A percentile compares a stretch with the other conserved stretches of the same genome.
Conservation (phyloP, 30 jellyfish, hydroid and myxozoan species). For the Aurelia aurita complex sp. Pacific region DNA sequence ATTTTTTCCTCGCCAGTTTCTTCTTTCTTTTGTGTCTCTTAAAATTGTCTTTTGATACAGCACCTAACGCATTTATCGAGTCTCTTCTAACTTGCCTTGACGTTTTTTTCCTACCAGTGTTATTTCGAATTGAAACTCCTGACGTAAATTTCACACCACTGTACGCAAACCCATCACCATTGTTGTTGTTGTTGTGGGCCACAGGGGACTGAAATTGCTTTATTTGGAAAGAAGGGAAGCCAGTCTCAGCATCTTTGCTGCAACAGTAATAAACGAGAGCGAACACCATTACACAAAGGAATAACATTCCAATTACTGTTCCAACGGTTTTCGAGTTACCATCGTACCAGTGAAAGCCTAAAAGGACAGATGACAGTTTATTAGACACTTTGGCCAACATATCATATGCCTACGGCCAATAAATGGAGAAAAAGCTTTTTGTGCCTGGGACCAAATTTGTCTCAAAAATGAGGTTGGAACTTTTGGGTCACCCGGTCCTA, state of each 20-base stretch:
- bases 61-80: constrained; percentile 31
- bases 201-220: neutral
- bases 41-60: constrained; percentile 5
- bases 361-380: neutral
- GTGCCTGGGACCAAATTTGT: too few relatives aligned
- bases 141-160: constrained; percentile 47
- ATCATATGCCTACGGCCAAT: too few relatives aligned
- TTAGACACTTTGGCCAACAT: too few relatives aligned
- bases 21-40: neutral
- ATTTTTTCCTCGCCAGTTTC: too few relatives aligned
- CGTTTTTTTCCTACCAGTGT: constrained; percentile 7
- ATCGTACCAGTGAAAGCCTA: constrained; percentile 17
- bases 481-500: too few relatives aligned
- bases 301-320: constrained; percentile 41
- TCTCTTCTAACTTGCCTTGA: constrained; percentile 31
- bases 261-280: constrained; percentile 50
- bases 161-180: neutral
- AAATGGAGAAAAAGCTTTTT: too few relatives aligned
- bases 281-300: constrained; percentile 15
- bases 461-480: too few relatives aligned
- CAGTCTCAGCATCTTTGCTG: constrained; percentile 35
- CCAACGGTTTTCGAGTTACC: constrained; percentile 32
- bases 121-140: constrained; percentile 4
- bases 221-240: constrained; percentile 1
- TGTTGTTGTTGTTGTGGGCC: neutral